Conservation (phyloP, 2,113 vertebrate genomes). For the Nerophis lumbriciformis region DNA sequence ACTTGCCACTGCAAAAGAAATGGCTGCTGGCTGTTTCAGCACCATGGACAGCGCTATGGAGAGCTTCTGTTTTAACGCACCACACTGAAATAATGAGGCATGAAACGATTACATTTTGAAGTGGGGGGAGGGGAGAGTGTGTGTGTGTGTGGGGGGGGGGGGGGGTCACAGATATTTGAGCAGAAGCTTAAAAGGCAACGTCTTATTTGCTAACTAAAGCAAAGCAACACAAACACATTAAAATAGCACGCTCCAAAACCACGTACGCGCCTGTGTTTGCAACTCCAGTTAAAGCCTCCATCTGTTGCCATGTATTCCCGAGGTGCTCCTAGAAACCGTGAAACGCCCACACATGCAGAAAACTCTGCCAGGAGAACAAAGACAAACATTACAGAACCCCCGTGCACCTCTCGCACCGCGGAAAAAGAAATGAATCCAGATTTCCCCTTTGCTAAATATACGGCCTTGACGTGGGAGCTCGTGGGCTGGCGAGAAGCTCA, state of each 20-base stretch:
- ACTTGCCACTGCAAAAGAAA: neutral
- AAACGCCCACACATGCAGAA: slow-evolving; percentile 58
- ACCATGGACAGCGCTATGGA: slow-evolving; percentile 50
- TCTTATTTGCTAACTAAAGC: slow-evolving; percentile 45
- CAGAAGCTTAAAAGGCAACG: slow-evolving; percentile 33
- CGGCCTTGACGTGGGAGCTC: slow-evolving; percentile 61
- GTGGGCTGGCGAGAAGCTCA: slow-evolving; percentile 61
- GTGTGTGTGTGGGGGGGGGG: neutral
- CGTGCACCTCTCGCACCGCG: slow-evolving; percentile 59
- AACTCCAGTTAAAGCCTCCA: slow-evolving; percentile 69
- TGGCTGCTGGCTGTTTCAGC: slow-evolving; percentile 40
- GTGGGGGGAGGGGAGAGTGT: neutral
- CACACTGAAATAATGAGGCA: slow-evolving; percentile 6
- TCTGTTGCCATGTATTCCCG: slow-evolving; percentile 70
- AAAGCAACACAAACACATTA: slow-evolving; percentile 61
- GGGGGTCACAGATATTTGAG: slow-evolving; percentile 27
- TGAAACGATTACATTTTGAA: slow-evolving; percentile 10
- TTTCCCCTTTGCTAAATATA: slow-evolving; percentile 62
- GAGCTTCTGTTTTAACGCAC: slow-evolving; percentile 1
- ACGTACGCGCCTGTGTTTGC: slow-evolving; percentile 56
- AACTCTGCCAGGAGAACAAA: slow-evolving; percentile 70
- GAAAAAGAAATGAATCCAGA: slow-evolving; percentile 45
- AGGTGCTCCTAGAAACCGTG: slow-evolving; percentile 69
- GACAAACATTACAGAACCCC: slow-evolving; percentile 67
- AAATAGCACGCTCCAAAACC: slow-evolving; percentile 61